A percentile compares a stretch with the other conserved stretches of the same genome.
phyloP scores from a whole-genome alignment of 2,888 invertebrate species.

The Chymomyza caudatula region DNA sequence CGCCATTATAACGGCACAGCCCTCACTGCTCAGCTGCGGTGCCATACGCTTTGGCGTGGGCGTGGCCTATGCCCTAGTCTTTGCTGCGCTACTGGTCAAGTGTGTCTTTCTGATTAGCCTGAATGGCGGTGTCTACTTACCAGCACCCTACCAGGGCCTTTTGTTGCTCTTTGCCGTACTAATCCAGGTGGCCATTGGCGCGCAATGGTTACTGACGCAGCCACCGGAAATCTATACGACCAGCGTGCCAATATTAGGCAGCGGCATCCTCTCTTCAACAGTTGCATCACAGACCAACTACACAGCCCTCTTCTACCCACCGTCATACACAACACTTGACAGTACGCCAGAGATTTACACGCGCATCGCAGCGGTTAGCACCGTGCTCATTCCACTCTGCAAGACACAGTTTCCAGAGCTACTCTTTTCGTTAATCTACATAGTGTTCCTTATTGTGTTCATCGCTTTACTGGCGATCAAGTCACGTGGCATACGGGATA shows the following conservation, averaged over 20 bases:
- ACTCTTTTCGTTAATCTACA: conserved; percentile 88
- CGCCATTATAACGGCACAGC: conserved; percentile 87
- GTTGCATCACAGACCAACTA: conserved; percentile 66
- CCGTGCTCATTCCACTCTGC: conserved; percentile 80
- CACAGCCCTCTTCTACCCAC: conserved; percentile 65
- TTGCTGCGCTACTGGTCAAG: conserved; percentile 94
- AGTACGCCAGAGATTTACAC: conserved; percentile 71
- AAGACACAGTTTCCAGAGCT: conserved; percentile 85
- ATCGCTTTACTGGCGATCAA: conserved; percentile 91
- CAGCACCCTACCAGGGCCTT: conserved; percentile 94
- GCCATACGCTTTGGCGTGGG: conserved; percentile 90
- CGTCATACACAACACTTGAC: conserved; percentile 56
- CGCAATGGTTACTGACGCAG: conserved; percentile 90
- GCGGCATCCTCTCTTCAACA: conserved; percentile 62
- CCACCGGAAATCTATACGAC: conserved; percentile 83
- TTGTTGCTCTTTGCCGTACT: conserved; percentile 93
- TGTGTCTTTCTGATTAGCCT: conserved; percentile 95
- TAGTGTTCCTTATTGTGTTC: conserved; percentile 89
- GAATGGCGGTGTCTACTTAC: conserved; percentile 93
- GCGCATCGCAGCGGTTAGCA: conserved; percentile 70
- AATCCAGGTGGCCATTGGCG: conserved; percentile 91
- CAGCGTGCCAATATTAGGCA: conserved; percentile 75
- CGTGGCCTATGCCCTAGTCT: conserved; percentile 90
- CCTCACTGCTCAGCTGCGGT: conserved; percentile 88
- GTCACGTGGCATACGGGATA: conserved; percentile 93